These are phyloP conservation scores for Petaurus breviceps DNA, from an alignment of 2,113 vertebrate species.

Conservation along the genomic window DNA sequence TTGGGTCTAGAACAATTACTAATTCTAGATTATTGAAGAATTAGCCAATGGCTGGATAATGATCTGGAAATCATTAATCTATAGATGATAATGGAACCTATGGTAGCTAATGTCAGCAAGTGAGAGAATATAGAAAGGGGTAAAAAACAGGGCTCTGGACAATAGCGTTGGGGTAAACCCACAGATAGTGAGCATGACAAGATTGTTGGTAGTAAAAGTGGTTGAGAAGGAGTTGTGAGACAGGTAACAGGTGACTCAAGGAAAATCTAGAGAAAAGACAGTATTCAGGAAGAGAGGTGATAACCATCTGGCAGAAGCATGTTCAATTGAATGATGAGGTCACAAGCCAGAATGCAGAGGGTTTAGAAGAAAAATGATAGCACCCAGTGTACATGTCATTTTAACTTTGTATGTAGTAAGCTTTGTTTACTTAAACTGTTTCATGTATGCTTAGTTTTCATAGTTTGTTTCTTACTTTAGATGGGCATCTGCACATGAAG, in stretches of 20 bases:
- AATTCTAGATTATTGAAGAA: background rate
- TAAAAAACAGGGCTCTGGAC: background rate
- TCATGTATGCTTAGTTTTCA: background rate
- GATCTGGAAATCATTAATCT: background rate
- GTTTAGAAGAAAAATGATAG: background rate
- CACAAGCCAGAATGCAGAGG: background rate
- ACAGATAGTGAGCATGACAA: background rate
- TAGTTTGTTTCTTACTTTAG: background rate
- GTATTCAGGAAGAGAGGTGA: background rate
- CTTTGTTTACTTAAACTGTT: background rate
- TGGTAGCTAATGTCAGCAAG: background rate
- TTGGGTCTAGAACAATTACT: background rate
- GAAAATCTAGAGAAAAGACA: background rate
- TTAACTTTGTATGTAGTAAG: background rate
- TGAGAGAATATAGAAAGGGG: background rate
- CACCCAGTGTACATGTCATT: background rate
- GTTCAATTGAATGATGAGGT: background rate
- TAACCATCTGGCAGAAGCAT: background rate
- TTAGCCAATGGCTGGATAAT: background rate
- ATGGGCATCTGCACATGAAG: background rate
- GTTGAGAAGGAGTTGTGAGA: background rate
- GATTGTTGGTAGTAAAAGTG: background rate
- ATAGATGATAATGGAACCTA: background rate
- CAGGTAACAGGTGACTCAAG: background rate
- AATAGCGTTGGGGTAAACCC: background rate